Evolutionary conservation across 1,140 invertebrate species (phyloP).

Genomic region (Subanguina moxae): DNA sequence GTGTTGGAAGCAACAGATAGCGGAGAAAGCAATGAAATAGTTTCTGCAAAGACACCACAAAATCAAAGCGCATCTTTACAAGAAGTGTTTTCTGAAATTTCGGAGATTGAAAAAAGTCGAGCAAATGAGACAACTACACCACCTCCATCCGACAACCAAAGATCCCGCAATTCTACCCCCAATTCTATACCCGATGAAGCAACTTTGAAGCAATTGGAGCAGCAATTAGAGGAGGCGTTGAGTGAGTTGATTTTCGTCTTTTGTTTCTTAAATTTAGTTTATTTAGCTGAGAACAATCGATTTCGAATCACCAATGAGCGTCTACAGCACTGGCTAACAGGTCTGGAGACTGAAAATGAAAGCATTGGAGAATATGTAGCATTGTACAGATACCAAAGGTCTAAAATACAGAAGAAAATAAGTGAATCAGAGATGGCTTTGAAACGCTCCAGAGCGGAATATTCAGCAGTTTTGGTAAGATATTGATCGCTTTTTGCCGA

Average conservation of each 20-base stretch:
- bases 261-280: too few relatives aligned
- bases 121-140: not conserved
- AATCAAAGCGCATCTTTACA: too few relatives aligned
- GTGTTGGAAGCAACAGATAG: too few relatives aligned
- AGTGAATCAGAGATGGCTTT: constrained; percentile 35
- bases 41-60: too few relatives aligned
- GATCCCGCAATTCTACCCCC: not conserved
- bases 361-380: constrained; percentile 45
- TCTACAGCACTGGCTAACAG: constrained; percentile 44
- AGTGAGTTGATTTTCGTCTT: not conserved
- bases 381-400: constrained; percentile 39
- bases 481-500: too few relatives aligned
- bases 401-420: constrained; percentile 40
- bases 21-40: too few relatives aligned
- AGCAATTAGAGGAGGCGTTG: not conserved
- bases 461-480: constrained; percentile 17
- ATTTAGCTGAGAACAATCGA: not conserved
- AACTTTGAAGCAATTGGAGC: not conserved
- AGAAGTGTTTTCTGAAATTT: too few relatives aligned
- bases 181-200: not conserved
- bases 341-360: constrained; percentile 44
- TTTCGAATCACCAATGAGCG: constrained; percentile 18
- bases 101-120: not conserved
- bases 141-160: not conserved
- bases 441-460: constrained; percentile 14